These are phyloP conservation scores for Zaprionus lineosus DNA, from an alignment of 2,888 invertebrate genomes.

Conservation along the genomic window DNA sequence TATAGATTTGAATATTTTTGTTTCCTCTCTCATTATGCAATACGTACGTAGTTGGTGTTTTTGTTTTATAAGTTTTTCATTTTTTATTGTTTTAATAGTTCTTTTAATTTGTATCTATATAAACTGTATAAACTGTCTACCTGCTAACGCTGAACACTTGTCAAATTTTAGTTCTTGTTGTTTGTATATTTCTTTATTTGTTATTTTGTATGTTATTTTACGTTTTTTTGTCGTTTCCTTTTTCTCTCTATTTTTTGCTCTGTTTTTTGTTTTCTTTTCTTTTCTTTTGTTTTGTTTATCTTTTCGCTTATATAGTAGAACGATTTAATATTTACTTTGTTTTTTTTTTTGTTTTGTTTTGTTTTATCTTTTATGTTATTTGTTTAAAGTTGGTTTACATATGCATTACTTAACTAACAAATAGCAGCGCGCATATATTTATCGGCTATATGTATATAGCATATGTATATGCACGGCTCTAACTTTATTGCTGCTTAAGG, in stretches of 20 bases:
- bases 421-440: constrained; percentile 57
- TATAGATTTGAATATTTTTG: constrained; percentile 22
- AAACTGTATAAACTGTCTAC: constrained; percentile 72
- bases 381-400: constrained; percentile 38
- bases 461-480: constrained; percentile 50
- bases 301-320: constrained; percentile 51
- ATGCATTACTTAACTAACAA: constrained; percentile 67
- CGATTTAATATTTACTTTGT: constrained; percentile 28
- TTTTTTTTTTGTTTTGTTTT: constrained; percentile 7
- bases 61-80: constrained; percentile 9
- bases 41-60: constrained; percentile 69
- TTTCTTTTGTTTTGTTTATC: too few relatives aligned
- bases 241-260: constrained; percentile 39
- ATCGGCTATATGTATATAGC: constrained; percentile 17
- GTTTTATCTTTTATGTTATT: constrained; percentile 24
- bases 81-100: constrained; percentile 19
- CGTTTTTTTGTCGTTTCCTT: constrained; percentile 43
- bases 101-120: constrained; percentile 53
- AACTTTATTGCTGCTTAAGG: constrained; percentile 61
- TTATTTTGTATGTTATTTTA: too few relatives aligned
- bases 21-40: constrained; percentile 20
- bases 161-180: constrained; percentile 57
- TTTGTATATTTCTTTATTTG: constrained; percentile 27
- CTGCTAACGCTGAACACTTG: constrained; percentile 71
- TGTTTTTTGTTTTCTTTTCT: constrained; percentile 52